Evolutionary conservation across 2,888 invertebrate species (phyloP).

Genomic region (Blomia tropicalis): DNA sequence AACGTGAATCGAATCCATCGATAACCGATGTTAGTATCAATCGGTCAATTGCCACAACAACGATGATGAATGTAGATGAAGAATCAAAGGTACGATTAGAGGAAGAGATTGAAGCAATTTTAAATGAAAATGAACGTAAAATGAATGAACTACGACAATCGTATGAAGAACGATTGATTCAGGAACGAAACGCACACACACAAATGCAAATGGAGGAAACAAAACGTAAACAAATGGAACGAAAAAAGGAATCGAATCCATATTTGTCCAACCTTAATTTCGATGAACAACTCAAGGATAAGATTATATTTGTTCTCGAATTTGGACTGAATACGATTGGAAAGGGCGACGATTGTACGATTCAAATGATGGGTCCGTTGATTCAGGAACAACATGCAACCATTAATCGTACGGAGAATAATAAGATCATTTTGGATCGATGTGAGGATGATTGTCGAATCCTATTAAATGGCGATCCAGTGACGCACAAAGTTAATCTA

Average conservation of each 20-base stretch:
- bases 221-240: constrained; percentile 30
- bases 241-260: constrained; percentile 33
- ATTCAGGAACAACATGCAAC: constrained; percentile 41
- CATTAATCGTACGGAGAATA: constrained; percentile 34
- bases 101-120: constrained; percentile 36
- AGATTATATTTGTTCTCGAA: constrained; percentile 41
- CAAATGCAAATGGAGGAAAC: constrained; percentile 31
- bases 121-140: constrained; percentile 40
- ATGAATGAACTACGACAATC: constrained; percentile 41
- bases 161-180: constrained; percentile 36
- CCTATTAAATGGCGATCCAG: constrained; percentile 41
- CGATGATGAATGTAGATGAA: too few species aligned
- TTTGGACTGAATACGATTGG: constrained; percentile 37
- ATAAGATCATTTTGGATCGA: constrained; percentile 36
- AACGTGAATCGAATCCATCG: constrained; percentile 34
- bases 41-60: neutral
- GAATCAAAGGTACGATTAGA: constrained; percentile 21
- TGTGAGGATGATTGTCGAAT: constrained; percentile 35
- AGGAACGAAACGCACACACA: constrained; percentile 26
- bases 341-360: constrained; percentile 36
- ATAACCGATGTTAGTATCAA: too few species aligned
- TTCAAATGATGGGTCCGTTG: constrained; percentile 41
- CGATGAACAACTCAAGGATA: constrained; percentile 42
- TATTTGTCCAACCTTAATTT: constrained; percentile 44
- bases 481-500: constrained; percentile 37